Base-by-base conservation (phyloP, 2,888 invertebrate species). In the Ennomos fuscantarius region DNA sequence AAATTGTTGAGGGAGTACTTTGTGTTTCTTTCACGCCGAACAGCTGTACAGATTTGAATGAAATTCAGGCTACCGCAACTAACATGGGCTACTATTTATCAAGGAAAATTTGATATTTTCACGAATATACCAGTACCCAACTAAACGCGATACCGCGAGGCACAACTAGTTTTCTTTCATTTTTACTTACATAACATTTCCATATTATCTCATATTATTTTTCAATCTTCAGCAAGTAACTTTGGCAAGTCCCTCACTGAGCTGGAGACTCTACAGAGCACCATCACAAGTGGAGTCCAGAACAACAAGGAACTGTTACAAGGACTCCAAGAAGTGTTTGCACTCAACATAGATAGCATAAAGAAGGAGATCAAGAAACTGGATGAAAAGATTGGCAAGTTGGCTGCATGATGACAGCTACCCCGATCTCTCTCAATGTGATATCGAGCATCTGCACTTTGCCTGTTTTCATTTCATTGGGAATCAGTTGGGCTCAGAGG, bases 181-280 rank as follows among this genome's bases (percentile, higher is more conserved):
- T 44, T 11, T n/a, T 12, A 11, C n/a, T 46, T 36, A 39, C 12
- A 12, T 39, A 9, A 45, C 42, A 24, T 34, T 36, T 51, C 10
- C 5, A 6, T 24, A n/a, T n/a, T n/a, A 24, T 24, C 24, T 24
- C 24, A 24, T 24, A 6, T 24, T 24, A 24, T 24, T 45, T 40
- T 39, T 51, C 32, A 50, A 41, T 62, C 63, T 6, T 24, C 68
- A 98, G 98, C 98, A 57, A 95, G 96, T 67, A 96, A 97, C 83
- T 97, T 98, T 78, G 95, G 95, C 48, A 97, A 96, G 85, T 96
- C 97, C 0, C 88, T 98, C 46, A 94, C 95, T 0, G 97, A 97
- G 81, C 88, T 97, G 37, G 96, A 97, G 81, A 94, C 95, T 1
- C 91, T 96, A 15, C 97, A 97, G 79, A 93, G 94, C 24, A 95